These are phyloP conservation scores for Agriopis leucophaearia DNA, from an alignment of 2,888 invertebrate species.

Conservation along the genomic window DNA sequence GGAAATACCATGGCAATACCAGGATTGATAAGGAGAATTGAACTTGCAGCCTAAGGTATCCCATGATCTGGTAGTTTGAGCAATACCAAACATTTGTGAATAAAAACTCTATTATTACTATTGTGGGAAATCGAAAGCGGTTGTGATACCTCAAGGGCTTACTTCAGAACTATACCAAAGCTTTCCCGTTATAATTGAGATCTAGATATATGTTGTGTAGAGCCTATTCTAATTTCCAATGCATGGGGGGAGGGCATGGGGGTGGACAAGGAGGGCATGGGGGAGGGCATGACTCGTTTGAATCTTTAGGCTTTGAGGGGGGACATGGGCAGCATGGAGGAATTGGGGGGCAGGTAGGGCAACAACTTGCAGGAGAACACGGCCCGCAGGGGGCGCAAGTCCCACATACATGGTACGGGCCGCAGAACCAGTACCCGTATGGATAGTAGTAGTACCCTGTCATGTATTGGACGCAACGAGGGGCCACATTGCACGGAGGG, in stretches of 20 bases:
- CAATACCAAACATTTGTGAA: background rate
- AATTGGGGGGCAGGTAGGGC: background rate
- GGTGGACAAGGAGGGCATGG: background rate
- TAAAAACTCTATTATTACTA: background rate
- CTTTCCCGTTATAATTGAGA: background rate
- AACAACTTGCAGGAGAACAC: conserved; percentile 36
- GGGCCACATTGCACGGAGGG: conserved; percentile 67
- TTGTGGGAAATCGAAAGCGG: background rate
- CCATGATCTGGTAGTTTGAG: background rate
- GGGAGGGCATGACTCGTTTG: background rate
- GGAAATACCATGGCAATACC: background rate
- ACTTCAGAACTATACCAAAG: background rate
- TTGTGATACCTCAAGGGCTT: background rate
- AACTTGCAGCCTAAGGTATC: background rate
- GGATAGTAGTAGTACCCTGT: conserved; percentile 78
- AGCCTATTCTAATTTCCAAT: background rate
- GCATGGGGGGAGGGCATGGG: background rate
- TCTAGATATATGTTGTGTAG: background rate
- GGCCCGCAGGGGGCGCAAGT: conserved; percentile 57
- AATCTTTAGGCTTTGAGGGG: background rate
- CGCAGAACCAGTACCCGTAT: conserved; percentile 76
- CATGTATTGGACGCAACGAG: conserved; percentile 71
- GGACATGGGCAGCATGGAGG: background rate
- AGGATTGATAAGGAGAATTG: background rate
- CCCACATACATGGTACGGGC: conserved; percentile 71